Conservation (phyloP, 1,140 invertebrate genomes). For the Drosophila seguyi region DNA sequence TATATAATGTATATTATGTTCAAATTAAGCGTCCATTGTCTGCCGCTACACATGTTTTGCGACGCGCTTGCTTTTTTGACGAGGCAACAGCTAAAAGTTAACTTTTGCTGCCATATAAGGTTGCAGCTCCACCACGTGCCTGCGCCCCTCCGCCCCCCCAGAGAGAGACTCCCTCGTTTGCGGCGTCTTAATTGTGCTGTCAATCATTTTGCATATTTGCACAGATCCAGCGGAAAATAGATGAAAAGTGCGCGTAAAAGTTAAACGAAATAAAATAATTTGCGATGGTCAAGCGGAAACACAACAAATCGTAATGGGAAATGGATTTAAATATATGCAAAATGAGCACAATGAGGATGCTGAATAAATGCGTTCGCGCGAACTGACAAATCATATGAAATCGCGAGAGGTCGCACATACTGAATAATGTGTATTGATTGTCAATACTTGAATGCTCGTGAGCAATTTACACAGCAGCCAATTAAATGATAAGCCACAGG, state of each 20-base stretch:
- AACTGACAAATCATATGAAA: slow-evolving; percentile 34
- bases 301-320: slow-evolving; percentile 34
- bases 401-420: slow-evolving; percentile 18
- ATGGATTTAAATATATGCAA: slow-evolving; percentile 58
- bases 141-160: background rate
- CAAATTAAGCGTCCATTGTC: slow-evolving; percentile 27
- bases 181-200: slow-evolving; percentile 76
- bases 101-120: slow-evolving; percentile 58
- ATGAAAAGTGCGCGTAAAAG: slow-evolving; percentile 15
- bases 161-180: slow-evolving; percentile 29
- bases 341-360: slow-evolving; percentile 29
- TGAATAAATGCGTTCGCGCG: slow-evolving; percentile 14
- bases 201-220: slow-evolving; percentile 83
- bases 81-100: slow-evolving; percentile 3
- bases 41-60: slow-evolving; percentile 47
- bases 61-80: slow-evolving; percentile 14
- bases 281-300: slow-evolving; percentile 42
- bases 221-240: slow-evolving; percentile 42
- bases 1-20: slow-evolving; percentile 2
- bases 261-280: slow-evolving; percentile 35
- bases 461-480: slow-evolving; percentile 47
- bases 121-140: slow-evolving; percentile 18
- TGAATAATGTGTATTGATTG: slow-evolving; percentile 47
- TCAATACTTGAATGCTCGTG: slow-evolving; percentile 30
- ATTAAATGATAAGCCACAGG: slow-evolving; percentile 48